phyloP scores from a whole-genome alignment of 2,113 vertebrate genomes.

The Myrmecobius fasciatus region DNA sequence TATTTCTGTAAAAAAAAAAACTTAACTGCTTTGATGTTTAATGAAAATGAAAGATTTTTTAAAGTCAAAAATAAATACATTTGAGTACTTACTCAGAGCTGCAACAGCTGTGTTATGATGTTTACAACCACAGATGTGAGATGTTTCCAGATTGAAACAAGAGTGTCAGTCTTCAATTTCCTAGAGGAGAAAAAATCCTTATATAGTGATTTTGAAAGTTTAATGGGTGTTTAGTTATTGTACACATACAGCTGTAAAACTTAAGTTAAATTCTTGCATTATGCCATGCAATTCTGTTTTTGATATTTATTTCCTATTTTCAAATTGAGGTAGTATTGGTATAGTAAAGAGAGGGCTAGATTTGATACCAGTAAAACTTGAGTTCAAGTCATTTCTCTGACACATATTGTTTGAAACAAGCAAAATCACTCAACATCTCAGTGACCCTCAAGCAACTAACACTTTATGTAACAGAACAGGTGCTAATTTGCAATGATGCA shows the following conservation, averaged over 20 bases:
- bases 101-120: slow-evolving; percentile 75
- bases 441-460: not conserved
- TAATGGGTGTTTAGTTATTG: slow-evolving; percentile 19
- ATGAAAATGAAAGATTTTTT: slow-evolving; percentile 71
- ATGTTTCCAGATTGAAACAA: slow-evolving; percentile 76
- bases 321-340: not conserved
- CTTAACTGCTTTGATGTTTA: slow-evolving; percentile 72
- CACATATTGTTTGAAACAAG: not conserved
- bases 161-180: slow-evolving; percentile 72
- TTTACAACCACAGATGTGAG: slow-evolving; percentile 77
- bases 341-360: not conserved
- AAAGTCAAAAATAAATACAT: slow-evolving; percentile 77
- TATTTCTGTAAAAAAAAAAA: slow-evolving; percentile 58
- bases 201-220: slow-evolving; percentile 57
- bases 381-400: not conserved
- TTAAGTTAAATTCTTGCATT: slow-evolving; percentile 26
- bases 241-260: slow-evolving; percentile 30
- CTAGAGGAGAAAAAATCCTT: slow-evolving; percentile 50
- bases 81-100: slow-evolving; percentile 68
- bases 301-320: slow-evolving; percentile 36
- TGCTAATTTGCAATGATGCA: not conserved
- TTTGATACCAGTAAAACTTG: not conserved
- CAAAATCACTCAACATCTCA: not conserved
- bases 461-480: not conserved
- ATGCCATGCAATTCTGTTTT: slow-evolving; percentile 15